These are phyloP conservation scores for Meloidogyne chitwoodi DNA, from an alignment of 1,140 invertebrate genomes.

Conservation along the genomic window DNA sequence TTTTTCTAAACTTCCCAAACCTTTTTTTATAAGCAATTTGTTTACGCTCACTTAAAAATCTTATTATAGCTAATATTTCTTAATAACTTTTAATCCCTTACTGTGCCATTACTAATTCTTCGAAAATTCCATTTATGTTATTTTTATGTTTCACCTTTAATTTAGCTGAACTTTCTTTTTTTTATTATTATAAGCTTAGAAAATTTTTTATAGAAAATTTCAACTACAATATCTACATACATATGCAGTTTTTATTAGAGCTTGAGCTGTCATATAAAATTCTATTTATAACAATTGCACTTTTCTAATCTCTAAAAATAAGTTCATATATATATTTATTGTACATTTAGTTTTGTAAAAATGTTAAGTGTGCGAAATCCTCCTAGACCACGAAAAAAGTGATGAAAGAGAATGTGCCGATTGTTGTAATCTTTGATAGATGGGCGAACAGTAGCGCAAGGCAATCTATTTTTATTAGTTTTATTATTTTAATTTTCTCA, in stretches of 20 bases:
- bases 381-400: slow-evolving; percentile 44
- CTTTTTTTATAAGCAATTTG: no score
- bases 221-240: not conserved
- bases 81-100: not conserved
- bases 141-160: not conserved
- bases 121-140: not conserved
- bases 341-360: not conserved
- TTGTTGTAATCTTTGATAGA: slow-evolving; percentile 53
- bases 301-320: no score
- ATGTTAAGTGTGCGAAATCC: not conserved
- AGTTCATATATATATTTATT: no score
- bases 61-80: not conserved
- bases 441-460: slow-evolving; percentile 53
- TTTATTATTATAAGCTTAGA: no score
- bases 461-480: no score
- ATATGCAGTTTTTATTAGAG: not conserved
- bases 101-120: not conserved
- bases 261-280: not conserved
- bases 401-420: slow-evolving; percentile 55
- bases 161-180: not conserved
- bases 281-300: not conserved
- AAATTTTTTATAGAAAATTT: not conserved
- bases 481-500: slow-evolving; percentile 11
- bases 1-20: not conserved
- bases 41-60: not conserved